Base-by-base conservation (phyloP, 2,797 vertebrate genomes). In the Orestias chungarensis region DNA sequence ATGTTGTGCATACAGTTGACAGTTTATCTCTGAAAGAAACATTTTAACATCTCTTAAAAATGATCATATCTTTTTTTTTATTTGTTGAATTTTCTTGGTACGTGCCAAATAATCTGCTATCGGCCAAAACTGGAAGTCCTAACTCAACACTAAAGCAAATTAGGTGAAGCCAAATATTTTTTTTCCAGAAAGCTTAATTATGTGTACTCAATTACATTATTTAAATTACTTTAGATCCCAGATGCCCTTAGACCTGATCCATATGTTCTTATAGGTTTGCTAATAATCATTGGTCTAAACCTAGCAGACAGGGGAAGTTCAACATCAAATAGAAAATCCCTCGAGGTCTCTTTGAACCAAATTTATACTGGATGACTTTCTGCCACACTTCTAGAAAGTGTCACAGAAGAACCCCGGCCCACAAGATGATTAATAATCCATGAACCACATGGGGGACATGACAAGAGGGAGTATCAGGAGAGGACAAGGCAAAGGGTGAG, bases 361-460 rank as follows among this genome's bases (percentile, higher is more conserved):
- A 79, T 66, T 64, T 86, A 66, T 62, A 66, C 73, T 89, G 75
- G 44, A 87, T 82, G 88, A 67, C 66, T 71, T 73, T 83, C 49
- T 79, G 62, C 71, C 62, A 73, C 64, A 55, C 57, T 71, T 74
- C 68, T 61, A 61, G 18, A 74, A 74, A 82, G 70, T 75, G 68
- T 81, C 74, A 68, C 27, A 33, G 67, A 1, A 23, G 73, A 68
- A 64, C 68, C 75, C 66, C 66, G 70, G 64, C 82, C 76, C 76
- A 78, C 47, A 50, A 71, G 62, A 73, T 3, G 40, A 88, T 86
- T 75, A 87, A 86, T 89, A 88, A 87, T 81, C 80, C 69, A 84
- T 81, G 82, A 82, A 79, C 17, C 0, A 50, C 73, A 79, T 0
- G 1, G 44, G 66, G 78, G 75, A 83, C 67, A 75, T 79, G 76